These are phyloP conservation scores for Venusia cambrica DNA, from an alignment of 2,888 invertebrate genomes.

Conservation along the genomic window DNA sequence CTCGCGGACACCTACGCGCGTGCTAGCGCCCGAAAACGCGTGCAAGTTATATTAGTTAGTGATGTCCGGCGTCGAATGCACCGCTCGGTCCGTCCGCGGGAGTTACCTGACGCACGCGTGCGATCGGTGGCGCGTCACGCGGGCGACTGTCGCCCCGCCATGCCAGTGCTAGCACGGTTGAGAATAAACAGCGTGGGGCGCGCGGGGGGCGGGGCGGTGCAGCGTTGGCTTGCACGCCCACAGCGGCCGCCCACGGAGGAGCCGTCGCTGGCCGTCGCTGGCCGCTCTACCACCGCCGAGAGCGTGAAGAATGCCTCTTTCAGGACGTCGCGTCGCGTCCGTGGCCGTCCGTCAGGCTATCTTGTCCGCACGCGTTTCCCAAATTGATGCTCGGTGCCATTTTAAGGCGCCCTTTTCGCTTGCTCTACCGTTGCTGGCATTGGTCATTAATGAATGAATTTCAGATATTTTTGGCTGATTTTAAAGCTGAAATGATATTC, in stretches of 20 bases:
- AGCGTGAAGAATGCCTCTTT: constrained; percentile 7
- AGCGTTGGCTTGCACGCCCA: constrained; percentile 76
- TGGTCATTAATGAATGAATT: constrained; percentile 2
- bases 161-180: constrained; percentile 66
- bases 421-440: constrained; percentile 1
- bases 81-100: constrained; percentile 61
- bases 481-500: too few species aligned
- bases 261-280: constrained; percentile 35
- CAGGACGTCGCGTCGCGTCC: too few species aligned
- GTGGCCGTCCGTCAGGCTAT: constrained; percentile 8
- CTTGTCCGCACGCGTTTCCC: constrained; percentile 1
- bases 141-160: constrained; percentile 72
- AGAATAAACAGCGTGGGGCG: constrained; percentile 74
- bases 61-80: constrained; percentile 69
- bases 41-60: constrained; percentile 48
- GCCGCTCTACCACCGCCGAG: constrained; percentile 30
- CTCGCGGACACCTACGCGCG: constrained; percentile 37
- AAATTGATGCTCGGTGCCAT: neutral
- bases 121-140: constrained; percentile 69
- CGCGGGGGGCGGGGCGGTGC: constrained; percentile 61
- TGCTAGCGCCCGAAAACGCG: constrained; percentile 37
- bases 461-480: too few species aligned
- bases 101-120: constrained; percentile 67
- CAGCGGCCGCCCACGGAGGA: constrained; percentile 65
- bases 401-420: neutral